Conservation (phyloP, 2,113 vertebrate genomes). For the Atlantisia rogersi region DNA sequence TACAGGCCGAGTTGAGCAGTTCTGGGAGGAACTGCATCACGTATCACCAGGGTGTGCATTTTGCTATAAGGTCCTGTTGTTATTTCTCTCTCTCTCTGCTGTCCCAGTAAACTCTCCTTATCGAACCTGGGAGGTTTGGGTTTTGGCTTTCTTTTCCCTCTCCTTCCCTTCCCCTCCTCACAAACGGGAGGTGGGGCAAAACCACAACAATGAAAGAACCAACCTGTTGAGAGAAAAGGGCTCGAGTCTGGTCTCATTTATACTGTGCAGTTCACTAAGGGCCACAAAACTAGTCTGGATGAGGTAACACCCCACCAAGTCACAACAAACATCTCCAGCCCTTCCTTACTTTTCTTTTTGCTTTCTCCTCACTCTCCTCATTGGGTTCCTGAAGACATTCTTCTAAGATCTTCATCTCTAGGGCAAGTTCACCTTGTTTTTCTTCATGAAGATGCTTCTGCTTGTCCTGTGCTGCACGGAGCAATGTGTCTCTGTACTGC, state of each 20-base stretch:
- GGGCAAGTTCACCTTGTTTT: constrained; percentile 77
- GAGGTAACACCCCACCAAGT: background rate
- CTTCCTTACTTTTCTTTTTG: constrained; percentile 82
- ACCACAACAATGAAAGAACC: background rate
- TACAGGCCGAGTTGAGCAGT: too few species aligned
- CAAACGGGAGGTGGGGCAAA: too few species aligned
- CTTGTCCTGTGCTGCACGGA: constrained; percentile 77
- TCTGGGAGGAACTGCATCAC: too few species aligned
- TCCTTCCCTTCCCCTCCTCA: too few species aligned
- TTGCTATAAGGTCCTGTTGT: too few species aligned
- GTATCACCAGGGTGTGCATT: too few species aligned
- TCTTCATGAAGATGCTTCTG: constrained; percentile 72
- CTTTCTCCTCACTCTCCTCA: constrained; percentile 69
- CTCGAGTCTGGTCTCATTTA: background rate
- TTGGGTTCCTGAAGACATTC: constrained; percentile 58
- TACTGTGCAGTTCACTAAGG: background rate
- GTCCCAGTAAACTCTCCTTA: too few species aligned
- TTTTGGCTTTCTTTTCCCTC: too few species aligned
- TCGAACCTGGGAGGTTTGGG: too few species aligned
- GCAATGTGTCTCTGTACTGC: constrained; percentile 61
- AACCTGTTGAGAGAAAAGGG: background rate
- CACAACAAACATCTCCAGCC: background rate
- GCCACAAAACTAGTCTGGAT: background rate
- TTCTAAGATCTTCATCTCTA: constrained; percentile 81
- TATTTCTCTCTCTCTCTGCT: too few species aligned